Evolutionary conservation across 2,888 invertebrate species (phyloP), one percentile per base, ranked within the genome.

Genomic region (Idaea straminata): DNA sequence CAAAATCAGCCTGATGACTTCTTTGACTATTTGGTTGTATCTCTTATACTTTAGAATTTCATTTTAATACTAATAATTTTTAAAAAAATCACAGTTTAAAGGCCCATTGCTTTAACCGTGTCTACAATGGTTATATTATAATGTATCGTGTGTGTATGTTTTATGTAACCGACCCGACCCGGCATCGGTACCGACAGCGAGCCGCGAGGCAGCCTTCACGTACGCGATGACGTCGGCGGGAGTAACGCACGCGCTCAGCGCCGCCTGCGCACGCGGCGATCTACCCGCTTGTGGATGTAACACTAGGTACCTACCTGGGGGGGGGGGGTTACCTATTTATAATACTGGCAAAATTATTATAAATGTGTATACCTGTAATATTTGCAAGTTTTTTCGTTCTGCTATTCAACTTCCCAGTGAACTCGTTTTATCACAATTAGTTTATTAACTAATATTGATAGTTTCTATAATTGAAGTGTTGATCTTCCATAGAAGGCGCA

Each of bases 201-300:
- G 97, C 72, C 94, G 96, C 74, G 99, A 99, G 87, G 98, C 98
- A 4, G 98, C 98, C 60, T 98, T 96, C 90, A 97, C 97, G 1
- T 98, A 99, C 89, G 98, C 99, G 64, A 96, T 99, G 81, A 96
- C 97, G 69, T 97, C 98, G 63, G 98, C 99, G 0, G 99, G 98
- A 15, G 97, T 98, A 63, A 96, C 98, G 65, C 98, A 98, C 84
- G 96, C 98, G 62, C 95, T 99, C 67, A 97, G 98, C 71, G 96
- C 97, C 65, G 97, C 98, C 61, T 99, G 99, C 91, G 96, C 97
- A 75, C 94, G 97, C 64, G 98, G 98, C 64, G 97, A 97, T 85
- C 96, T 98, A 74, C 96, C 96, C 36, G 93, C 96, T 57, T 98
- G 98, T 83, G 96, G 97, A 74, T 98, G 98, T 84, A 95, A 83